Evolutionary conservation across 2,113 vertebrate species (phyloP).

Genomic region (Podarcis raffonei): DNA sequence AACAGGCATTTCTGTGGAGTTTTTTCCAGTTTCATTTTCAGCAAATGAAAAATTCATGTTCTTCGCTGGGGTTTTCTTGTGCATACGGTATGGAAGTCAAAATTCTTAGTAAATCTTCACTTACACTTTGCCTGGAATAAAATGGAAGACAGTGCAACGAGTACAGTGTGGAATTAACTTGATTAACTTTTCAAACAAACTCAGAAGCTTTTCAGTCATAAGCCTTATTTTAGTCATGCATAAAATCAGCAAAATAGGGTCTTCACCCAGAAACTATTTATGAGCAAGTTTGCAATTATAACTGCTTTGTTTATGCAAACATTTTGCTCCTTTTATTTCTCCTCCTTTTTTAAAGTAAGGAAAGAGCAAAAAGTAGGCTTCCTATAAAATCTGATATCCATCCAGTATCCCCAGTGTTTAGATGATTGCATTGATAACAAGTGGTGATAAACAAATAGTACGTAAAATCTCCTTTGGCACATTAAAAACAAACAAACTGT

Average conservation of each 20-base stretch:
- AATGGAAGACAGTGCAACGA: background rate
- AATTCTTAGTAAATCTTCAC: conserved; percentile 36
- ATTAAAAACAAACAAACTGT: background rate
- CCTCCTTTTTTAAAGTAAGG: background rate
- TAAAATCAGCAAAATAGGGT: background rate
- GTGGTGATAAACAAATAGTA: background rate
- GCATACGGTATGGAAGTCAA: conserved; percentile 42
- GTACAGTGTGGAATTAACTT: background rate
- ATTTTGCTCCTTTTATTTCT: background rate
- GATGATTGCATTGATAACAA: background rate
- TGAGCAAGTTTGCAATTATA: background rate
- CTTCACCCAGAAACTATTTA: background rate
- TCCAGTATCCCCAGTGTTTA: background rate
- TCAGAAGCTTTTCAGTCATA: background rate
- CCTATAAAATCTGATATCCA: too few species aligned
- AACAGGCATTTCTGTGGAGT: conserved; percentile 32
- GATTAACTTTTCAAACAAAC: background rate
- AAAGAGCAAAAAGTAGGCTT: background rate
- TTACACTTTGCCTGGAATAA: conserved; percentile 25
- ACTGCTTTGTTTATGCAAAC: background rate
- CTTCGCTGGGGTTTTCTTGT: conserved; percentile 37
- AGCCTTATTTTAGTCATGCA: background rate
- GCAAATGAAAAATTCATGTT: conserved; percentile 32
- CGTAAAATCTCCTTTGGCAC: background rate
- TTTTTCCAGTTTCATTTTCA: conserved; percentile 25